Evolutionary conservation across 53 echinoderm and acorn worm species (phyloP), one percentile per base, ranked within the genome.

Genomic region (Apostichopus leukothele): DNA sequence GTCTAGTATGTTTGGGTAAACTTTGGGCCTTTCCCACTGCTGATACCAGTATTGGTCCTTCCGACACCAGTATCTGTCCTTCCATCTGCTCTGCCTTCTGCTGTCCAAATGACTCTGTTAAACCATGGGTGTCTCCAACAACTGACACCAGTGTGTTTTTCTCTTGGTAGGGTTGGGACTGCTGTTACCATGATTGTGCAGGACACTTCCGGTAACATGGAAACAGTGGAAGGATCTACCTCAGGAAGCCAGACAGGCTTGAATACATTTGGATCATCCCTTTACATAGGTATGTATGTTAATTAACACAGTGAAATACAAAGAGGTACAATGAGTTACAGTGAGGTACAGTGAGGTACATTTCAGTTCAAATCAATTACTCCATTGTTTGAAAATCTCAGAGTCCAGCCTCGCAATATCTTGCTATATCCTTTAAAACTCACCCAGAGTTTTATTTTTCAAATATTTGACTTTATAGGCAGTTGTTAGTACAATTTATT

Each of bases 161-260:
- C 4, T 89, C 22, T 21, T 25, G 25, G 25, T 75, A 97, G 97
- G 88, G 81, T 76, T 89, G 98, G 98, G 8, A 85, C 92, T 7
- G 76, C 76, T 10, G 92, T 83, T 12, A 85, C 92, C 67, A 89
- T 98, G 92, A 92, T 89, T 60, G 92, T 95, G 12, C 90, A 92
- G 71, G 92, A 94, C 76, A 71, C 93, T 6, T 76, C 84, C n/a
- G 87, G 73, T 52, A 81, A 83, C n/a, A 77, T 66, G 27, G 89
- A 95, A 67, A 79, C 76, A 20, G 92, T 93, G 4, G 84, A 81
- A 63, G 94, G 94, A 51, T 84, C 83, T 53, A 95, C 94, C 51
- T 89, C 94, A 19, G 95, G 98, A 23, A 79, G 91, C 4, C 92
- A 95, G 77, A 83, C 94, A 9, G 98, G 98, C 74, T 93, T 98